Evolutionary conservation across 2,888 invertebrate genomes (phyloP).

Genomic region (Agrotis puta): DNA sequence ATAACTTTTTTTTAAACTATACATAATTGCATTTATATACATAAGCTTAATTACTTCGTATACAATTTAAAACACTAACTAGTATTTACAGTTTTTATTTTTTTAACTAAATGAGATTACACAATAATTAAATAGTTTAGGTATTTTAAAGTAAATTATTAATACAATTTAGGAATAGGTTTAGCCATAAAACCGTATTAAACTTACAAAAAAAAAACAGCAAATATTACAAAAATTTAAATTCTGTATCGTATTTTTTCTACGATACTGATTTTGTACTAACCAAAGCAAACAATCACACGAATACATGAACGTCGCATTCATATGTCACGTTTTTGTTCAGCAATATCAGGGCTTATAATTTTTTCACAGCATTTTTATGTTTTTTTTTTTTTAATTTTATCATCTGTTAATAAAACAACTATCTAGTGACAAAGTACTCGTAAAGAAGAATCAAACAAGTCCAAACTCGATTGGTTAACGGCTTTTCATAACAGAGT

Average conservation of each 20-base stretch:
- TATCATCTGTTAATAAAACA: too few species aligned
- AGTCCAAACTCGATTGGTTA: too few species aligned
- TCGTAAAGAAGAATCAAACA: too few species aligned
- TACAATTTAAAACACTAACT: neutral
- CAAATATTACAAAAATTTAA: neutral
- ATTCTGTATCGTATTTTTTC: neutral
- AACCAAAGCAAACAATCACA: neutral
- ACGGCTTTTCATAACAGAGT: too few species aligned
- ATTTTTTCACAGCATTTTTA: too few species aligned
- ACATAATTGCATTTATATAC: slow-evolving; percentile 21
- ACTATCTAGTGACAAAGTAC: too few species aligned
- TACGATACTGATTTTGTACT: neutral
- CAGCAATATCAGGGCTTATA: too few species aligned
- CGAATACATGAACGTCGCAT: neutral
- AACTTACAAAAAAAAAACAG: too few species aligned
- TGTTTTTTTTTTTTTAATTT: too few species aligned
- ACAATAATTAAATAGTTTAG: slow-evolving; percentile 28
- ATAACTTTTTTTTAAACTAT: neutral
- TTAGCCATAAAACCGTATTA: neutral
- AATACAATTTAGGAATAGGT: slow-evolving; percentile 30
- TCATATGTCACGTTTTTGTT: neutral
- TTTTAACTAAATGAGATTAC: slow-evolving; percentile 41
- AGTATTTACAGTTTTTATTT: slow-evolving; percentile 28
- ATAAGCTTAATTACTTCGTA: slow-evolving; percentile 18
- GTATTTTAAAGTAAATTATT: neutral